These are phyloP conservation scores for Potamarius usumacintae DNA, from an alignment of 2,113 vertebrate genomes.

Conservation along the genomic window DNA sequence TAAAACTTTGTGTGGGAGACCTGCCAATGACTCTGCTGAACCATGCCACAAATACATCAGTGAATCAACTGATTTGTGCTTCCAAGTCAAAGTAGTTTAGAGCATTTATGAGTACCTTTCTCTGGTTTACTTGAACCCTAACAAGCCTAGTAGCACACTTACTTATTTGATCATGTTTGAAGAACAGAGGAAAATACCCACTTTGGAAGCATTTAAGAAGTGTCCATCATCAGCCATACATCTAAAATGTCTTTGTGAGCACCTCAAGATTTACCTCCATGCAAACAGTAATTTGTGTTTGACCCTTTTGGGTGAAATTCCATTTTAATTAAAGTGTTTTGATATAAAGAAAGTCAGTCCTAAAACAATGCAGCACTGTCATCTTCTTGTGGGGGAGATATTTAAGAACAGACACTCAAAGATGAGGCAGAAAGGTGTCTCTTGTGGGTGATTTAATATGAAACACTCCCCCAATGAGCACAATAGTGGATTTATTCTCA, in stretches of 20 bases:
- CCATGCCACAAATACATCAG: not conserved
- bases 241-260: not conserved
- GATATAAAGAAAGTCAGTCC: not conserved
- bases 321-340: conserved; percentile 41
- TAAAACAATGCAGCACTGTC: conserved; percentile 32
- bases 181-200: not conserved
- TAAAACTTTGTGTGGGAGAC: conserved; percentile 15
- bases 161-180: not conserved
- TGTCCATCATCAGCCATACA: conserved; percentile 1
- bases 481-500: conserved; percentile 47
- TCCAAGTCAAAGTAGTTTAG: not conserved
- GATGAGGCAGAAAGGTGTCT: conserved; percentile 36
- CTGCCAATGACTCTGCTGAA: not conserved
- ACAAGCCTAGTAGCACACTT: not conserved
- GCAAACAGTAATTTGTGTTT: not conserved
- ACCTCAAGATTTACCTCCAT: not conserved
- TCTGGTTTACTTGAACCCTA: not conserved
- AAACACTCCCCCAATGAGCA: conserved; percentile 28
- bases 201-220: not conserved
- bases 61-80: not conserved
- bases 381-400: conserved; percentile 15
- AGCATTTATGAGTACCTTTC: not conserved
- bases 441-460: conserved; percentile 44
- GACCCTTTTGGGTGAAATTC: conserved; percentile 17
- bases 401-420: conserved; percentile 27